phyloP scores from a whole-genome alignment of 2,888 invertebrate genomes.

The Drosophila atripex region DNA sequence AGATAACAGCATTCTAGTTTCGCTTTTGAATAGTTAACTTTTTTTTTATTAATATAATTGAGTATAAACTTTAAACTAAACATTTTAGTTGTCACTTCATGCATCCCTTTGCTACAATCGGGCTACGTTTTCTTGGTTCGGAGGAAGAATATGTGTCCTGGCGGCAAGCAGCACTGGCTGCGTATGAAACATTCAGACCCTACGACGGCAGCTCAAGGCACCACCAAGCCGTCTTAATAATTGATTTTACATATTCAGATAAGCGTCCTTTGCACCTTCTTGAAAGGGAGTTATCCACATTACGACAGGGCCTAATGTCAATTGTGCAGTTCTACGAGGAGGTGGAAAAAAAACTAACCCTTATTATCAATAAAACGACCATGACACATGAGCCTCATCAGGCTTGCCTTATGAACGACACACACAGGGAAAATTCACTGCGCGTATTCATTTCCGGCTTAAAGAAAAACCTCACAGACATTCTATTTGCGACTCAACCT shows the following conservation, averaged over 20 bases:
- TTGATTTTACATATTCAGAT: constrained; percentile 39
- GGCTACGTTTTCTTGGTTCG: not conserved
- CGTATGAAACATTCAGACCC: constrained; percentile 3
- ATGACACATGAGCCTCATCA: constrained; percentile 41
- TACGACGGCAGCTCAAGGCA: not conserved
- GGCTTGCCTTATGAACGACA: not conserved
- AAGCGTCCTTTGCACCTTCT: constrained; percentile 15
- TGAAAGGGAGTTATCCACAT: constrained; percentile 19
- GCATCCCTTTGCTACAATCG: too few relatives aligned
- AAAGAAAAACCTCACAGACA: constrained; percentile 24
- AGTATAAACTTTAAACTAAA: too few relatives aligned
- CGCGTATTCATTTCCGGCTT: not conserved
- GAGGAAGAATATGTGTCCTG: not conserved
- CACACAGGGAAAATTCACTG: not conserved
- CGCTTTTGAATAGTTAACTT: too few relatives aligned
- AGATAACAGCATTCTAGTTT: too few relatives aligned
- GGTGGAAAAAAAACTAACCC: constrained; percentile 44
- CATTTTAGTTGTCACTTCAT: too few relatives aligned
- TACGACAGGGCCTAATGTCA: too few relatives aligned
- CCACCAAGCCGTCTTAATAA: constrained; percentile 1
- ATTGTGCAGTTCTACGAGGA: constrained; percentile 47
- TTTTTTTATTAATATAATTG: too few relatives aligned
- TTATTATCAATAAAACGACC: constrained; percentile 45
- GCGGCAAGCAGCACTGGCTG: constrained; percentile 1
- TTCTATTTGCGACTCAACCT: constrained; percentile 32